Base-by-base conservation (phyloP, 2,888 invertebrate genomes). In the Leucoma salicis region DNA sequence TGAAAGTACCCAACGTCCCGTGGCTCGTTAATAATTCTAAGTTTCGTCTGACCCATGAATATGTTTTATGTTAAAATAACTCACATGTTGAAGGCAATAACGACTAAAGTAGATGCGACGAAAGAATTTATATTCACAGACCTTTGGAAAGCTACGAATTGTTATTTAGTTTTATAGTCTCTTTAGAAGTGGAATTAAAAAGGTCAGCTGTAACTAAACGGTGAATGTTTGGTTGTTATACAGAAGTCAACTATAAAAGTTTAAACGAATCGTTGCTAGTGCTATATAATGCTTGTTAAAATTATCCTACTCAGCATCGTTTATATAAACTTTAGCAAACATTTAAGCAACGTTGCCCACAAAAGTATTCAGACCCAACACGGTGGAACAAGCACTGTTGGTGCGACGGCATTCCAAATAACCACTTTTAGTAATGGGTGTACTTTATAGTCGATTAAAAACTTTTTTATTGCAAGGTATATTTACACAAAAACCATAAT, bases 11-110 rank as follows among this genome's bases (percentile, higher is more conserved):
- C 46, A 41, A 46, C n/a, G 51, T 55, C 51, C 40, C 41, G 36
- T 45, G 44, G 49, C 55, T 63, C 52, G 51, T 63, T 65, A 60
- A 57, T 27, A 27, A 27, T 59, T 58, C 63, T 59, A 69, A 55
- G 56, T 58, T 49, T 57, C 44, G 46, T 52, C 53, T 52, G 43
- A 38, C 28, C 24, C 21, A 38, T 4, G 11, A 11, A 35, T 37
- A 45, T 53, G 40, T 58, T 45, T 57, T 50, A 57, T 46, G 31
- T 31, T 31, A 67, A 49, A 56, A 53, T 47, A 48, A 62, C 40
- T 39, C 55, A 45, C 57, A 57, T 28, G 12, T 14, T 38, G 35
- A 29, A 39, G 28, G 40, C 29, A 53, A 58, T 61, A 69, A 45
- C 42, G 63, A 40, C 36, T 27, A 59, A 53, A 59, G 48, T 45